A percentile compares a stretch with the other conserved stretches of the same genome.
Evolutionary conservation across 2,888 invertebrate genomes (phyloP).

Genomic region (Molorchus minor): DNA sequence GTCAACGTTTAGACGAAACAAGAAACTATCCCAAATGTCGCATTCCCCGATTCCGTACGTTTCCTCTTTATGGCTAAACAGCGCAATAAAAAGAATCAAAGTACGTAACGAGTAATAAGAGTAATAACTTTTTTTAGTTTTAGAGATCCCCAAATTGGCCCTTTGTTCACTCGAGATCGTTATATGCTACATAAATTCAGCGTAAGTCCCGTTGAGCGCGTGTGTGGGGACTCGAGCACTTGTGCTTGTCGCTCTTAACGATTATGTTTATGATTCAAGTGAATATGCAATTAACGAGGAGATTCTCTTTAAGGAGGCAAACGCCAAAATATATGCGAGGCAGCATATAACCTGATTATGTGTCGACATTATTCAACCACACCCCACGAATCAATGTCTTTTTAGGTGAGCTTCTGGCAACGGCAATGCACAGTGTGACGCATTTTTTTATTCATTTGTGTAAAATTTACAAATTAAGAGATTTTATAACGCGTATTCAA

Average conservation of each 20-base stretch:
- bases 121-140: slow-evolving; percentile 19
- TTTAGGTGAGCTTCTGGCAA: slow-evolving; percentile 5
- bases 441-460: background rate
- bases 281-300: slow-evolving; percentile 57
- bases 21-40: background rate
- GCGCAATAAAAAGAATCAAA: background rate
- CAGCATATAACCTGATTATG: slow-evolving; percentile 12
- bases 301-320: slow-evolving; percentile 36
- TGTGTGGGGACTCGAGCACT: slow-evolving; percentile 27
- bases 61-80: background rate
- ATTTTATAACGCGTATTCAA: no score
- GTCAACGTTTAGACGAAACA: slow-evolving; percentile 3
- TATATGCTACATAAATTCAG: slow-evolving; percentile 32
- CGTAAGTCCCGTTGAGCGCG: slow-evolving; percentile 29
- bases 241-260: slow-evolving; percentile 50
- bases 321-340: slow-evolving; percentile 43
- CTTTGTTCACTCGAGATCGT: slow-evolving; percentile 29
- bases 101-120: slow-evolving; percentile 1
- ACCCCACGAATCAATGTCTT: slow-evolving; percentile 1
- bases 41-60: background rate
- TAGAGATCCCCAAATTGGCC: slow-evolving; percentile 27
- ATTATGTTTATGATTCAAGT: slow-evolving; percentile 56
- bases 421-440: background rate
- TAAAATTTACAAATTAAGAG: background rate
- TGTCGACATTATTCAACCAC: background rate